Evolutionary conservation across 2,113 vertebrate species (phyloP).

Genomic region (Corythornis vintsioides): DNA sequence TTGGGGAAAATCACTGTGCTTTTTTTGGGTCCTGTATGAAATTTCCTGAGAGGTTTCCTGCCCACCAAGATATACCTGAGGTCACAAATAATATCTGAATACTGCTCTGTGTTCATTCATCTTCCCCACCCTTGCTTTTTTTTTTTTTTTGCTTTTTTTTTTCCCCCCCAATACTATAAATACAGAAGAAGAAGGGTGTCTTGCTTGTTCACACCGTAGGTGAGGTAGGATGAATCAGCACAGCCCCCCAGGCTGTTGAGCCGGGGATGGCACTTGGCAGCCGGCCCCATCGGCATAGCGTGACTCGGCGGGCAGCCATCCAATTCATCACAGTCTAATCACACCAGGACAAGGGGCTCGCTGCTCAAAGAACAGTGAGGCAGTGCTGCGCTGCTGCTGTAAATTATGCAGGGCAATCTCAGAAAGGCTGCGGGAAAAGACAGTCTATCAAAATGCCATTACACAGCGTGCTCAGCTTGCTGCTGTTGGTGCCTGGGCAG

Average conservation of each 20-base stretch:
- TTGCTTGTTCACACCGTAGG: background rate
- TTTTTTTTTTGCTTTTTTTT: background rate
- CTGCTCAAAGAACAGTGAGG: constrained; percentile 50
- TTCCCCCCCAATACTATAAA: background rate
- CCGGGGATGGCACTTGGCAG: background rate
- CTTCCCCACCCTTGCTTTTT: background rate
- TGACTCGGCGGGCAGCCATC: background rate
- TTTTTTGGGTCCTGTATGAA: too few relatives aligned
- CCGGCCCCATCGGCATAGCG: background rate
- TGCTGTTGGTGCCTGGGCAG: constrained; percentile 6
- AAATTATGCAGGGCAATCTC: constrained; percentile 27
- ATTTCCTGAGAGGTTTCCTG: background rate
- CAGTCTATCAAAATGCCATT: constrained; percentile 62
- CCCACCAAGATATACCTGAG: background rate
- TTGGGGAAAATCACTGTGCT: background rate
- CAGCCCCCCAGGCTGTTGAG: background rate
- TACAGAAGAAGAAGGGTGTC: background rate
- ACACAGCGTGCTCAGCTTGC: background rate
- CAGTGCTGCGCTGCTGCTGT: constrained; percentile 8
- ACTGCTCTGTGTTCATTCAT: background rate
- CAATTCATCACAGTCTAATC: constrained; percentile 39
- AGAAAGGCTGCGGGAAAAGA: background rate
- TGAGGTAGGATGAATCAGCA: background rate
- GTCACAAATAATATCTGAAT: background rate
- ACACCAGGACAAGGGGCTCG: background rate